Conservation (phyloP, 2,888 invertebrate species). For the Hybos culiciformis region DNA sequence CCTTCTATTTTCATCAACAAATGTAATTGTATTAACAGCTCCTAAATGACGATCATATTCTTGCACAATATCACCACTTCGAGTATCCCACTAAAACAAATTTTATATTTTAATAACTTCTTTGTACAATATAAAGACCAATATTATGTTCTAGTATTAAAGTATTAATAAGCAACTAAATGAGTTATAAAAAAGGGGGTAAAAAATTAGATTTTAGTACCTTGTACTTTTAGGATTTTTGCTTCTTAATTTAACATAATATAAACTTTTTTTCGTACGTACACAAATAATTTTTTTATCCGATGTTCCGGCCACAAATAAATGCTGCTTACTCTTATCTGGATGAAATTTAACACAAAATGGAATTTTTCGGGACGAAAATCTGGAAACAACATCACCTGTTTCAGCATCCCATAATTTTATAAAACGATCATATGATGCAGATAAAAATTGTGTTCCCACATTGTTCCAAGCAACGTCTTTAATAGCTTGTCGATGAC, state of each 20-base stretch:
- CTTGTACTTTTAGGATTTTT: conserved; percentile 1
- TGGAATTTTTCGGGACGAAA: conserved; percentile 92
- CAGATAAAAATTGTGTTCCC: conserved; percentile 86
- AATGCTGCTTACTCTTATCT: conserved; percentile 89
- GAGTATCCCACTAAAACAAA: conserved; percentile 70
- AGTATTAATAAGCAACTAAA: background rate
- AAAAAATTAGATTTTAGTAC: background rate
- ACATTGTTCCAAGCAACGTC: conserved; percentile 92
- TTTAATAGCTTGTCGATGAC: conserved; percentile 92
- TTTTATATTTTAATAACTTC: background rate
- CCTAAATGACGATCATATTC: conserved; percentile 98
- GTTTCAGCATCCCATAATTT: conserved; percentile 99
- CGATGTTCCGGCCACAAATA: conserved; percentile 96
- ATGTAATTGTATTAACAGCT: conserved; percentile 97
- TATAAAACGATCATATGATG: conserved; percentile 93
- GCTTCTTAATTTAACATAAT: background rate
- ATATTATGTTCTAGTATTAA: conserved; percentile 1
- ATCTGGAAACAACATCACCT: conserved; percentile 70
- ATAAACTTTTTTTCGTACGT: conserved; percentile 35
- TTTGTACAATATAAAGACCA: background rate
- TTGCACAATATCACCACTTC: conserved; percentile 89
- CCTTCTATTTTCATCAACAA: conserved; percentile 94
- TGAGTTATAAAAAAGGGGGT: background rate
- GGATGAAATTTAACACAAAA: conserved; percentile 98
- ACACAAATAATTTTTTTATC: conserved; percentile 99